Conservation (phyloP, 2,888 invertebrate genomes). For the Pyrrhia umbra region DNA sequence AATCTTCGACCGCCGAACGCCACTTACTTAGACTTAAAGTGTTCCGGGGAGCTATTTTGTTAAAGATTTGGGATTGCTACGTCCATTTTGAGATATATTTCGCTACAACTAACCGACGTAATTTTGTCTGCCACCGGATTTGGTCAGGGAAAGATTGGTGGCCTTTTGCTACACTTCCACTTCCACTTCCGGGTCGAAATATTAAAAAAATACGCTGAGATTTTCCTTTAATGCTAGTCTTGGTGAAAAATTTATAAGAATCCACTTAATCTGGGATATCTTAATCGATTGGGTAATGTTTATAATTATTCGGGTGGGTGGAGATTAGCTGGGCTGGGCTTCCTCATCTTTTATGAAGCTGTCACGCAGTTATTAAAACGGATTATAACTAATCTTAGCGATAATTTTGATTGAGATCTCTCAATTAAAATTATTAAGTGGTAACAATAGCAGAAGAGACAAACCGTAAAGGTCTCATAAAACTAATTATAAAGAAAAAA, state of each 20-base stretch:
- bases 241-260: background rate
- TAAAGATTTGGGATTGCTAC: conserved; percentile 87
- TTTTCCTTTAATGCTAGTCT: background rate
- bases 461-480: background rate
- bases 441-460: background rate
- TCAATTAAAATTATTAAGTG: background rate
- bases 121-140: conserved; percentile 56
- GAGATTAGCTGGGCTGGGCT: background rate
- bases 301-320: background rate
- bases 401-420: background rate
- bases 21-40: conserved; percentile 90
- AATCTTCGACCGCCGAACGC: conserved; percentile 89
- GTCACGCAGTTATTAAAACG: background rate
- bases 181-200: background rate
- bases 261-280: background rate
- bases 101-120: conserved; percentile 61
- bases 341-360: background rate
- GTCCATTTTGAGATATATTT: conserved; percentile 83
- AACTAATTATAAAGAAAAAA: too few relatives aligned
- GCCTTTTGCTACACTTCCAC: conserved; percentile 7
- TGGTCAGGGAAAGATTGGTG: conserved; percentile 36
- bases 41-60: conserved; percentile 86
- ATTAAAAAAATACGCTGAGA: background rate
- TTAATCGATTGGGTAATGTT: background rate
- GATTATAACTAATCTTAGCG: background rate